A percentile compares a stretch with the other conserved stretches of the same genome.
phyloP scores from a whole-genome alignment of 1,140 invertebrate genomes.

The Sipha flava region DNA sequence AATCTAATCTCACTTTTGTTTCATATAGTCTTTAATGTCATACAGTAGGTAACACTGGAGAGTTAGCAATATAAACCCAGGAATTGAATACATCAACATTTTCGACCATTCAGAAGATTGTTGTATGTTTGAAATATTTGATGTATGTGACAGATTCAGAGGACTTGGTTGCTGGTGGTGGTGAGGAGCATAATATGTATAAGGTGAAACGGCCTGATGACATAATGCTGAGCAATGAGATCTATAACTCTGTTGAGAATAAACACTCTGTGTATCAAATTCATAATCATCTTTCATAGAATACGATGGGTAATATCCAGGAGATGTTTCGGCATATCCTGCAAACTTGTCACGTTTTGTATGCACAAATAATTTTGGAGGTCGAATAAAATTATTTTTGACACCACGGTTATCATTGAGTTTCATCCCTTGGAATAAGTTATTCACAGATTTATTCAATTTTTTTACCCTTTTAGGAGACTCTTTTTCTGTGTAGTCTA shows the following conservation, averaged over 20 bases:
- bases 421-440: not conserved
- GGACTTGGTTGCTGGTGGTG: not conserved
- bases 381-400: not conserved
- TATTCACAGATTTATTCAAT: not conserved
- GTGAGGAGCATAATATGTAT: not conserved
- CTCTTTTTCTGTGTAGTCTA: not conserved
- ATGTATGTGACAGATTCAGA: not conserved
- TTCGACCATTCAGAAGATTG: not conserved
- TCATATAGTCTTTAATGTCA: conserved; percentile 23
- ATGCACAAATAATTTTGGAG: not conserved
- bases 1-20: conserved; percentile 26
- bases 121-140: not conserved
- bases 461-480: not conserved
- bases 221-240: not conserved
- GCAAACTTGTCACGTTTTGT: not conserved
- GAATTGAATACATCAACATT: conserved; percentile 11
- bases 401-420: not conserved
- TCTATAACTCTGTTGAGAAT: not conserved
- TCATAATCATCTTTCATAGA: conserved; percentile 2
- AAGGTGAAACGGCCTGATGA: not conserved
- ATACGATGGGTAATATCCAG: not conserved
- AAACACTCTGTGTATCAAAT: not conserved
- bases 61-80: not conserved
- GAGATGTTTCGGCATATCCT: not conserved
- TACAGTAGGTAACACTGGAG: conserved; percentile 6